These are phyloP conservation scores for Dryobotodes eremita DNA, from an alignment of 2,888 invertebrate genomes.

Conservation along the genomic window DNA sequence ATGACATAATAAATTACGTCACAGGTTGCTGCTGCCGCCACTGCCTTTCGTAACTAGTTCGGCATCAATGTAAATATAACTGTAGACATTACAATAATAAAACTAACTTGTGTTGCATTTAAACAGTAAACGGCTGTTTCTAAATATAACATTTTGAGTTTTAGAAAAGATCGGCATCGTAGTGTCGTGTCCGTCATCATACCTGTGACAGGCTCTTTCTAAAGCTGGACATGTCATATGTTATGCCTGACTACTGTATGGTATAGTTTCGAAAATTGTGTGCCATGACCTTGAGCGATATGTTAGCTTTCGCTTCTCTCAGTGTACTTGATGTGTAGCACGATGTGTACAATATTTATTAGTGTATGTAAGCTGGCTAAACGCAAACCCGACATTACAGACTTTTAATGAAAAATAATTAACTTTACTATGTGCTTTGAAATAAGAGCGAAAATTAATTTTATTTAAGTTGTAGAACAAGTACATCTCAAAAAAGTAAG, in stretches of 20 bases:
- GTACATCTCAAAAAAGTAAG: background rate
- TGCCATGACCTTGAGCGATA: conserved; percentile 55
- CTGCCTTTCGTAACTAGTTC: too few species aligned
- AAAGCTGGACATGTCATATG: too few species aligned
- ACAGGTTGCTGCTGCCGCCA: background rate
- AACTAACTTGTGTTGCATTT: conserved; percentile 17
- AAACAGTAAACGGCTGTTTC: too few species aligned
- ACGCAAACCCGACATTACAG: background rate
- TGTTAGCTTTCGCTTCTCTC: conserved; percentile 36
- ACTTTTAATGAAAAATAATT: background rate
- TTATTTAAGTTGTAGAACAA: background rate
- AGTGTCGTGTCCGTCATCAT: too few species aligned
- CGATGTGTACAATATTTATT: conserved; percentile 16
- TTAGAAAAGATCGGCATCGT: too few species aligned
- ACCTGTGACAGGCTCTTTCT: too few species aligned
- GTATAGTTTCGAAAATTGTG: conserved; percentile 33
- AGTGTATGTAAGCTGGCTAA: background rate
- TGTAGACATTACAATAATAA: background rate
- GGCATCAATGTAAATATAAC: background rate
- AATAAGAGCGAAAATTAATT: conserved; percentile 2
- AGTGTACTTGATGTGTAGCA: conserved; percentile 25
- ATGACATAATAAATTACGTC: too few species aligned
- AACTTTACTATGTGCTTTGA: background rate
- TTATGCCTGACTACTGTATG: too few species aligned
- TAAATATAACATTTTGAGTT: too few species aligned